Conservation (phyloP, 1,140 invertebrate species). For the Microplitis demolitor region DNA sequence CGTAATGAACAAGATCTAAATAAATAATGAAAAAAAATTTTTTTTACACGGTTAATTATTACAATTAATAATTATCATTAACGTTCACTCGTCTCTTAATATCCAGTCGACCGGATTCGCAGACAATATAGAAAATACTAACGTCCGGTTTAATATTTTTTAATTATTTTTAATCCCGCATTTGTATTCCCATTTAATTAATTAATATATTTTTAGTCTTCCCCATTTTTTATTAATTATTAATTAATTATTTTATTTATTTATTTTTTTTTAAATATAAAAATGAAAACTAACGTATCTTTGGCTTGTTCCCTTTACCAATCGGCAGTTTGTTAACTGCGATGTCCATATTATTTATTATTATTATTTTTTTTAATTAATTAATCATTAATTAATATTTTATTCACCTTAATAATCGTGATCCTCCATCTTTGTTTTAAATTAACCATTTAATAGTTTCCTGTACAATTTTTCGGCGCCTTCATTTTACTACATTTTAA, state of each 20-base stretch:
- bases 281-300: constrained; percentile 64
- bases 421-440: no score
- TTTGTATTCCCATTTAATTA: no score
- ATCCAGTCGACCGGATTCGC: constrained; percentile 2
- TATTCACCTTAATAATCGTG: no score
- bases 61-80: not conserved
- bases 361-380: constrained; percentile 27
- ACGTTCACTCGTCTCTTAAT: not conserved
- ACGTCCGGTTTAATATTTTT: constrained; percentile 33
- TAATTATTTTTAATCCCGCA: not conserved
- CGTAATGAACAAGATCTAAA: no score
- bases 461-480: no score
- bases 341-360: constrained; percentile 46
- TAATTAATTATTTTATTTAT: constrained; percentile 42
- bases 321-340: constrained; percentile 50
- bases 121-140: constrained; percentile 43
- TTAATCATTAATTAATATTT: no score
- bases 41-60: no score
- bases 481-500: no score
- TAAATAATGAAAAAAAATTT: no score
- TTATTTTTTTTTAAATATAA: constrained; percentile 57
- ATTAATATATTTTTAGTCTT: no score
- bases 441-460: no score
- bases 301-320: constrained; percentile 65
- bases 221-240: not conserved